Conservation (phyloP, 2,113 vertebrate genomes). For the Misgurnus mizolepis region DNA sequence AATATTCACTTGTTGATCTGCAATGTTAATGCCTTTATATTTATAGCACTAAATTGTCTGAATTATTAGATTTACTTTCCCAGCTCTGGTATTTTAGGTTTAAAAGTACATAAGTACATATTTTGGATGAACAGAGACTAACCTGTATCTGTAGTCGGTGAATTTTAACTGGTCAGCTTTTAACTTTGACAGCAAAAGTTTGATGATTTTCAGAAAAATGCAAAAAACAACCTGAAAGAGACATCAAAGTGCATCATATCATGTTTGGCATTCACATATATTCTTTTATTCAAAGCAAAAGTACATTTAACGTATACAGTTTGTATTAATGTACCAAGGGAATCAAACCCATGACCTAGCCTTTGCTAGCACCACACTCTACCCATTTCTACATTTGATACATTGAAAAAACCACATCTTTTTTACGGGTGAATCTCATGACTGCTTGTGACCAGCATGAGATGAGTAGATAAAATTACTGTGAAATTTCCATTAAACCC, state of each 20-base stretch:
- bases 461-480: neutral
- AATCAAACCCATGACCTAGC: neutral
- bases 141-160: constrained; percentile 97
- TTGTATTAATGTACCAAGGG: too few relatives aligned
- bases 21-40: too few relatives aligned
- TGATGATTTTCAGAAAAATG: constrained; percentile 93
- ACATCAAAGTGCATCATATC: constrained; percentile 4
- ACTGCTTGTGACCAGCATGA: constrained; percentile 10
- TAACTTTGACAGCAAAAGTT: constrained; percentile 90
- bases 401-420: neutral
- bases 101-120: neutral
- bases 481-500: neutral
- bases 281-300: too few relatives aligned
- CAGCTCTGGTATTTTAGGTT: too few relatives aligned
- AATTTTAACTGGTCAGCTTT: constrained; percentile 91
- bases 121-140: constrained; percentile 1
- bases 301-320: too few relatives aligned
- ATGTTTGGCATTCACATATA: neutral
- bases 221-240: constrained; percentile 88
- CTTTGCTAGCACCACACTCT: neutral
- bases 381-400: neutral
- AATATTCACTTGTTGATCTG: too few relatives aligned
- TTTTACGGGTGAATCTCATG: neutral
- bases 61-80: too few relatives aligned
- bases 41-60: too few relatives aligned